A percentile compares a stretch with the other conserved stretches of the same genome.
Conservation (phyloP, 2,888 invertebrate species). For the Seira ritae region DNA sequence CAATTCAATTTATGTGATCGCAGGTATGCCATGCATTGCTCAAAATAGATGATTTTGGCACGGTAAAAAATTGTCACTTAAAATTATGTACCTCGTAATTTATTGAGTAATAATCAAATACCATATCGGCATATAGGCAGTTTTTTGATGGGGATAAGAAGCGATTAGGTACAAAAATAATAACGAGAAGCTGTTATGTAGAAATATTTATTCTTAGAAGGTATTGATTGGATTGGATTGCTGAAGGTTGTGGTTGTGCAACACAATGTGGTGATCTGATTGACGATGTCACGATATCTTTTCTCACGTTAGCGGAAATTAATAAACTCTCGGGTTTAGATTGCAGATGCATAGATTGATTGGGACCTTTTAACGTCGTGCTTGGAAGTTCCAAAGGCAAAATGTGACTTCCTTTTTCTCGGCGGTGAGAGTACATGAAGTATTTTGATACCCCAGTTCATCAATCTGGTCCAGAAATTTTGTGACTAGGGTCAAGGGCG, state of each 20-base stretch:
- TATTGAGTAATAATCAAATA: not conserved
- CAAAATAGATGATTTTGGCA: not conserved
- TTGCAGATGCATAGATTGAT: too few relatives aligned
- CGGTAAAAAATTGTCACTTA: not conserved
- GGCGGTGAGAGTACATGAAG: constrained; percentile 46
- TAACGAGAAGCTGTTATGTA: not conserved
- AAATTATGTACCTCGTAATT: not conserved
- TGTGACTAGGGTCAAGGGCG: constrained; percentile 49
- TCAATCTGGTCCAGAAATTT: constrained; percentile 50
- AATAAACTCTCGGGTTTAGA: not conserved
- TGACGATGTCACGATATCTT: constrained; percentile 18
- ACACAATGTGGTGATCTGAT: constrained; percentile 3
- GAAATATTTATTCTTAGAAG: not conserved
- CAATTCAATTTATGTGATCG: too few relatives aligned
- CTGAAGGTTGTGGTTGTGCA: not conserved
- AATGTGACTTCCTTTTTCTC: constrained; percentile 53
- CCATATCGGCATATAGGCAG: not conserved
- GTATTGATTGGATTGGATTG: not conserved
- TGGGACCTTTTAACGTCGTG: constrained; percentile 22
- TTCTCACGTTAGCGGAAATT: not conserved
- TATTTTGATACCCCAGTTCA: constrained; percentile 49
- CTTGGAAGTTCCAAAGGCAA: constrained; percentile 57
- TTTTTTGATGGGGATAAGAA: not conserved
- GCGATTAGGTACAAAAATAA: not conserved
- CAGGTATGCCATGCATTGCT: too few relatives aligned